phyloP scores from a whole-genome alignment of 2,797 vertebrate genomes.

The Vipera ursinii region DNA sequence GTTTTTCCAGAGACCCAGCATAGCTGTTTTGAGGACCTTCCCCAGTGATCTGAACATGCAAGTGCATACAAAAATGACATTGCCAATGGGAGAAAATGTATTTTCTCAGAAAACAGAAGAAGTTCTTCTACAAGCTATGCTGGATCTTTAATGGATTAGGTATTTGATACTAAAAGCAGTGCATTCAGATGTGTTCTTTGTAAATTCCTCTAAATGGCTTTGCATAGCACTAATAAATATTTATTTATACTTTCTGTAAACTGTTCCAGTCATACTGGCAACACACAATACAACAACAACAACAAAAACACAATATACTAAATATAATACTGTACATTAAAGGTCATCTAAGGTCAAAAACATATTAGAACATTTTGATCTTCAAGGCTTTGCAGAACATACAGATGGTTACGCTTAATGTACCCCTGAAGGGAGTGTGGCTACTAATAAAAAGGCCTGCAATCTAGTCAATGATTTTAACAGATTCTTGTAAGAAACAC shows the following conservation, averaged over 20 bases:
- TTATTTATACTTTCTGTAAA: not conserved
- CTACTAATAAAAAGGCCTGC: not conserved
- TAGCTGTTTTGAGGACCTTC: not conserved
- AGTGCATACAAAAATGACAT: not conserved
- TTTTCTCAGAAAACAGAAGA: not conserved
- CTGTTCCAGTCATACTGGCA: not conserved
- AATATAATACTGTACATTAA: not conserved
- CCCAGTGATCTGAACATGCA: not conserved
- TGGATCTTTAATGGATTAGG: not conserved
- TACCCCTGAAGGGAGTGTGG: not conserved
- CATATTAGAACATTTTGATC: not conserved
- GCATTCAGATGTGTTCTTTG: not conserved
- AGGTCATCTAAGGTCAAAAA: not conserved
- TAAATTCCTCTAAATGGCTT: not conserved
- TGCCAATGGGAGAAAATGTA: not conserved
- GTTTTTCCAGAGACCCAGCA: not conserved
- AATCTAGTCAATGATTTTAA: conserved; percentile 26
- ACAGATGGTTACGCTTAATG: not conserved
- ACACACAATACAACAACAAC: not conserved
- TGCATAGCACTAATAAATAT: not conserved
- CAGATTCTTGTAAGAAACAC: not conserved
- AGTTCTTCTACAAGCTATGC: not conserved
- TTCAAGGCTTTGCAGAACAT: not conserved
- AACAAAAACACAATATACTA: not conserved
- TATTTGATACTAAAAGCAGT: not conserved